A percentile compares a stretch with the other conserved stretches of the same genome.
Evolutionary conservation across 2,888 invertebrate species (phyloP).

Genomic region (Sialis fuliginosa): DNA sequence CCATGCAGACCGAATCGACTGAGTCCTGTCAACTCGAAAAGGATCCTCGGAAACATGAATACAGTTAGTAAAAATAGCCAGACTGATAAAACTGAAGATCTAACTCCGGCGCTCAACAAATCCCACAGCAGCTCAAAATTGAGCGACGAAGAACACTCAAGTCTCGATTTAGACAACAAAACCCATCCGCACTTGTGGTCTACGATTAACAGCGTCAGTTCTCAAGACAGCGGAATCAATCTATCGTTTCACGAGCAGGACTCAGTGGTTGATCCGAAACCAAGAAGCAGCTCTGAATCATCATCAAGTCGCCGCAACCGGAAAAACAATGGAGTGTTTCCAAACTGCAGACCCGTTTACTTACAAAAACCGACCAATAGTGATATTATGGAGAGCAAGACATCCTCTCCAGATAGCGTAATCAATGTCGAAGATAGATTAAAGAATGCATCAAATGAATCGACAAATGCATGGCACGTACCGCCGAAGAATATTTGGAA

Average conservation of each 20-base stretch:
- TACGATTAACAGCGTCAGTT: slow-evolving; percentile 50
- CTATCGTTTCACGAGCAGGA: slow-evolving; percentile 54
- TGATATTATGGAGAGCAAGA: slow-evolving; percentile 3
- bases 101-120: slow-evolving; percentile 26
- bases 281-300: slow-evolving; percentile 21
- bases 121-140: slow-evolving; percentile 36
- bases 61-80: slow-evolving; percentile 14
- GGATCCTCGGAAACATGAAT: slow-evolving; percentile 16
- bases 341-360: slow-evolving; percentile 1
- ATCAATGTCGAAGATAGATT: background rate
- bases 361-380: slow-evolving; percentile 4
- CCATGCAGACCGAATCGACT: slow-evolving; percentile 1
- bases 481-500: slow-evolving; percentile 71
- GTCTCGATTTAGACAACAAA: slow-evolving; percentile 28
- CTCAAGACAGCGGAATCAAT: slow-evolving; percentile 64
- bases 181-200: slow-evolving; percentile 41
- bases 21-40: slow-evolving; percentile 15
- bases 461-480: slow-evolving; percentile 44
- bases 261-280: slow-evolving; percentile 12
- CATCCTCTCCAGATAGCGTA: background rate
- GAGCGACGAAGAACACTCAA: slow-evolving; percentile 36
- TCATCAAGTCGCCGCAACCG: slow-evolving; percentile 16
- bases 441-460: background rate
- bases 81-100: slow-evolving; percentile 18
- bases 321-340: slow-evolving; percentile 11